Evolutionary conservation across 2,113 vertebrate species (phyloP).

Genomic region (Crotophaga sulcirostris): DNA sequence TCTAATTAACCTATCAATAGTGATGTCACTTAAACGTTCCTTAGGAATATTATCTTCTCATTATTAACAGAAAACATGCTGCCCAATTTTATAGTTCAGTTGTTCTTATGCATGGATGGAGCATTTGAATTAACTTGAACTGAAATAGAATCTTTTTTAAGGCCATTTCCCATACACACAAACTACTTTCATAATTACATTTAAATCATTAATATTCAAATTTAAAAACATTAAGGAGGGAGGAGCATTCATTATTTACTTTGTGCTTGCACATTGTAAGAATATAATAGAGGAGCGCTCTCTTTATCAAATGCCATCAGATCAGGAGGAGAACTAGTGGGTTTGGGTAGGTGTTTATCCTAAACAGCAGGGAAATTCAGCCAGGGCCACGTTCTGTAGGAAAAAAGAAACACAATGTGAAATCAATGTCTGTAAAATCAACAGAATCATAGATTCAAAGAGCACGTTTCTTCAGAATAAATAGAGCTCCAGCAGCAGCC

Average conservation of each 20-base stretch:
- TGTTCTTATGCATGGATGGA: slow-evolving; percentile 68
- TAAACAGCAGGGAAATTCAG: not conserved
- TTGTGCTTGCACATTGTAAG: slow-evolving; percentile 13
- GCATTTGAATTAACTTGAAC: slow-evolving; percentile 67
- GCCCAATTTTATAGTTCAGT: slow-evolving; percentile 78
- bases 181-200: slow-evolving; percentile 33
- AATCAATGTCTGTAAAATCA: not conserved
- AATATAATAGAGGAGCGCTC: not conserved
- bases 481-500: not conserved
- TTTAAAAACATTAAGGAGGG: not conserved
- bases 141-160: slow-evolving; percentile 56
- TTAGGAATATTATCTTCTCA: slow-evolving; percentile 76
- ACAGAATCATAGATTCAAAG: not conserved
- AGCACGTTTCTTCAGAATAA: not conserved
- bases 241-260: slow-evolving; percentile 38
- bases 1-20: slow-evolving; percentile 85
- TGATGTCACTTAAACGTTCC: slow-evolving; percentile 78
- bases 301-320: not conserved
- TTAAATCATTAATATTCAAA: slow-evolving; percentile 66
- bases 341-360: not conserved
- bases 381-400: not conserved
- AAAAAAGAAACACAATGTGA: not conserved
- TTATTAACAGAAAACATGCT: slow-evolving; percentile 76
- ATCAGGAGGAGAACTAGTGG: not conserved
- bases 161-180: not conserved